Conservation (phyloP, 2,888 invertebrate genomes). For the Chironomus riparius region DNA sequence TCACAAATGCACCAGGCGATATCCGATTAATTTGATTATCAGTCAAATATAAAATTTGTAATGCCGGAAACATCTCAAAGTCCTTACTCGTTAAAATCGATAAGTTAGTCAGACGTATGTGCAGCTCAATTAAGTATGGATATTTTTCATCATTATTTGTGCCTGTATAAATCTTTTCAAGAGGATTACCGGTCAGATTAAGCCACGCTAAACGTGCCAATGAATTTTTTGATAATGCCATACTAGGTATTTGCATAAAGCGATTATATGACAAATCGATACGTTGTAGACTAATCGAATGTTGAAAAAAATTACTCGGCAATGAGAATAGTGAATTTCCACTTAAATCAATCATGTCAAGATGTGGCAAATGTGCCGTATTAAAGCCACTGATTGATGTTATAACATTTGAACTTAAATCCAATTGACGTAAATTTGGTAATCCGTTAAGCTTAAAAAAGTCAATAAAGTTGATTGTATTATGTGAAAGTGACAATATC, state of each 20-base stretch:
- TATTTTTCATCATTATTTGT: conserved; percentile 58
- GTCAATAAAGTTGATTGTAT: conserved; percentile 61
- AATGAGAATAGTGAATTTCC: conserved; percentile 65
- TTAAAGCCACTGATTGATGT: conserved; percentile 67
- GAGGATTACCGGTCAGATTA: conserved; percentile 74
- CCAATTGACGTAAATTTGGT: conserved; percentile 62
- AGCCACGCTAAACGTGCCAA: conserved; percentile 63
- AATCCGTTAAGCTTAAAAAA: conserved; percentile 68
- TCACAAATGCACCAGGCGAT: conserved; percentile 76
- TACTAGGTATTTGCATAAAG: conserved; percentile 68
- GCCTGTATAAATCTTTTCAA: conserved; percentile 61
- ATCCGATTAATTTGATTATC: conserved; percentile 68
- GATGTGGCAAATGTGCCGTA: conserved; percentile 61
- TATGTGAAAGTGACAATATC: conserved; percentile 57
- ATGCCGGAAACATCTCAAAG: conserved; percentile 71
- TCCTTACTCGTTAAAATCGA: conserved; percentile 76
- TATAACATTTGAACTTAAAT: conserved; percentile 65
- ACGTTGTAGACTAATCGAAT: conserved; percentile 59
- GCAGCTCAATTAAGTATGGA: conserved; percentile 70
- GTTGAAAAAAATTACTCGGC: conserved; percentile 71
- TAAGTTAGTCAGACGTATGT: conserved; percentile 69
- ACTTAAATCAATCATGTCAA: conserved; percentile 65
- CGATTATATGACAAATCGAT: conserved; percentile 71
- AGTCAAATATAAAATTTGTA: conserved; percentile 64
- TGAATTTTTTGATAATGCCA: conserved; percentile 64